These are phyloP conservation scores for Sipha flava DNA, from an alignment of 1,140 invertebrate genomes.

Conservation along the genomic window DNA sequence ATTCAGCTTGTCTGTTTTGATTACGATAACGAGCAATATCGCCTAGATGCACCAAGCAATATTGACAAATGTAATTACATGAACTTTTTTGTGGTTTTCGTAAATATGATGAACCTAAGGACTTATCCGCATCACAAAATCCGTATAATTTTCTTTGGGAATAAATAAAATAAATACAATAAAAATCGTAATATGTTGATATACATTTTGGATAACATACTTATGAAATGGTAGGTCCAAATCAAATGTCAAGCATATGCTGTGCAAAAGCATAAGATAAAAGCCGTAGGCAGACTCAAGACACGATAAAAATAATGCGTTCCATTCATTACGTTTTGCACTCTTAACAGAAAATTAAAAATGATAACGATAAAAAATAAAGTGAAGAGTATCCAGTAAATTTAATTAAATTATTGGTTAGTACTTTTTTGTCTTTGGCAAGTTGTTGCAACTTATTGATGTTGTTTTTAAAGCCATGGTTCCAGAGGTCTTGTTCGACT, in stretches of 20 bases:
- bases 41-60: conserved; percentile 77
- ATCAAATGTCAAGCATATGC: conserved; percentile 71
- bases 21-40: conserved; percentile 76
- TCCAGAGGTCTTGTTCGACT: conserved; percentile 84
- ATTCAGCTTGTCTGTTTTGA: conserved; percentile 68
- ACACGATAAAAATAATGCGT: conserved; percentile 66
- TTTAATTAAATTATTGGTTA: background rate
- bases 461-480: conserved; percentile 78
- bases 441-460: conserved; percentile 67
- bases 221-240: conserved; percentile 68
- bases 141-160: conserved; percentile 1
- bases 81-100: conserved; percentile 58
- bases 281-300: conserved; percentile 76
- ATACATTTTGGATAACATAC: conserved; percentile 39
- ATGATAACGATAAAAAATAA: background rate
- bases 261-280: conserved; percentile 70
- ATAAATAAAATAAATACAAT: background rate
- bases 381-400: background rate
- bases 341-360: conserved; percentile 49
- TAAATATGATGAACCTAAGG: conserved; percentile 3
- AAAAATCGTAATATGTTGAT: background rate
- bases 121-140: conserved; percentile 10
- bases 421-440: conserved; percentile 66
- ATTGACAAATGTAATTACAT: conserved; percentile 73
- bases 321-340: conserved; percentile 59